Evolutionary conservation across 1,140 invertebrate genomes (phyloP), one percentile per base, ranked within the genome.

Genomic region (Wasmannia auropunctata): DNA sequence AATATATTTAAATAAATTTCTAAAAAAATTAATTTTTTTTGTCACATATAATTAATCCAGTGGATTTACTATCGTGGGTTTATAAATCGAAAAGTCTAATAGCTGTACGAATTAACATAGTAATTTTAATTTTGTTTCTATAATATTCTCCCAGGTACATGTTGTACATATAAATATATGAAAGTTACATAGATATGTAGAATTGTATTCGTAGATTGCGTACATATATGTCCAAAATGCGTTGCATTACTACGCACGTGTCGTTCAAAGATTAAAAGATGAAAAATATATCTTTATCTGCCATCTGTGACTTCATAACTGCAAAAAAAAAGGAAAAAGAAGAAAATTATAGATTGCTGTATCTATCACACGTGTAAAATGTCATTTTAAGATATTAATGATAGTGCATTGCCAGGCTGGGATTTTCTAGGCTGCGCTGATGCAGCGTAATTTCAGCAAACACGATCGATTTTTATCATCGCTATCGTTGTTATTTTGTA

Each of bases 341-440:
- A 85, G 25, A 72, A 89, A 62, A 49, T 34, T 62, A 69, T 62
- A 69, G 75, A 90, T 90, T 84, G 56, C 19, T 8, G 16, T 86
- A 91, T 91, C 87, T 85, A 28, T 79, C 86, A 88, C 86, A 88
- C 62, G 80, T 74, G 69, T 85, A 16, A 74, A 74, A 81, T 51
- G 54, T n/a, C n/a, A 72, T 86, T 87, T 51, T 75, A 34, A 85
- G 81, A 87, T 90, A 86, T 83, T 81, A 63, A 58, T 37, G 72
- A 81, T 85, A 69, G 46, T 74, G 43, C 54, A 76, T 70, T 69
- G n/a, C 60, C 28, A 56, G 62, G 40, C 56, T 80, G 51, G 67
- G 22, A 76, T 83, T 79, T 87, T 70, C 49, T 70, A 70, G 76
- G n/a, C 56, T 43, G 34, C 25, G 8, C 46, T 70, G 56, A 58